phyloP scores from a whole-genome alignment of 2,797 vertebrate genomes.

The Cynopterus sphinx region DNA sequence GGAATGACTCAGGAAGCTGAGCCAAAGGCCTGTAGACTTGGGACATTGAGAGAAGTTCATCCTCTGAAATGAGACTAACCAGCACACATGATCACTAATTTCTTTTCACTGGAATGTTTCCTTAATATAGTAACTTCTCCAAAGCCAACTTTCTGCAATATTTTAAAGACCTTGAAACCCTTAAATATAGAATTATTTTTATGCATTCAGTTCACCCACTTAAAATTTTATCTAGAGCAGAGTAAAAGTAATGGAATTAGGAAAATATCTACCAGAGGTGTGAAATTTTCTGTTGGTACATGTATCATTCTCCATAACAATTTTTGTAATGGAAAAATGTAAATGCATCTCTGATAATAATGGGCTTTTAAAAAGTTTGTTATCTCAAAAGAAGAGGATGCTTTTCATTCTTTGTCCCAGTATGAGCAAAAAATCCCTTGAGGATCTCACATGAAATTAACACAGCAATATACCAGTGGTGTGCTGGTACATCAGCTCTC shows the following conservation, averaged over 20 bases:
- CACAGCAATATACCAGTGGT: background rate
- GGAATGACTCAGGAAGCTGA: background rate
- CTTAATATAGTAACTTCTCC: background rate
- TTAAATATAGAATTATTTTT: background rate
- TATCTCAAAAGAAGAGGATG: background rate
- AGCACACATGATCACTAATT: too few relatives aligned
- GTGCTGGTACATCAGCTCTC: background rate
- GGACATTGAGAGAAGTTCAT: background rate
- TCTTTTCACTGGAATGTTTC: background rate
- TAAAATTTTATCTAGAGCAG: background rate
- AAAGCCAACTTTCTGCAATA: background rate
- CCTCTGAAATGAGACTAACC: background rate
- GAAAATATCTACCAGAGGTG: background rate
- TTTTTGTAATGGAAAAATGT: background rate
- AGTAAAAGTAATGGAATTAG: background rate
- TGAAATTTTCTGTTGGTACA: background rate
- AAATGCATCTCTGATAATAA: background rate
- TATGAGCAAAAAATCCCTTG: background rate
- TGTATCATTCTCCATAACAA: background rate
- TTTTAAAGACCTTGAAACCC: background rate
- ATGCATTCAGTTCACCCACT: background rate
- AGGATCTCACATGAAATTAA: constrained; percentile 24
- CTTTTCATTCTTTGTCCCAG: background rate
- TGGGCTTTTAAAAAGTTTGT: background rate
- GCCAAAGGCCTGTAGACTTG: too few relatives aligned